These are phyloP conservation scores for Ibycter americanus DNA, from an alignment of 2,797 vertebrate species.

Conservation along the genomic window DNA sequence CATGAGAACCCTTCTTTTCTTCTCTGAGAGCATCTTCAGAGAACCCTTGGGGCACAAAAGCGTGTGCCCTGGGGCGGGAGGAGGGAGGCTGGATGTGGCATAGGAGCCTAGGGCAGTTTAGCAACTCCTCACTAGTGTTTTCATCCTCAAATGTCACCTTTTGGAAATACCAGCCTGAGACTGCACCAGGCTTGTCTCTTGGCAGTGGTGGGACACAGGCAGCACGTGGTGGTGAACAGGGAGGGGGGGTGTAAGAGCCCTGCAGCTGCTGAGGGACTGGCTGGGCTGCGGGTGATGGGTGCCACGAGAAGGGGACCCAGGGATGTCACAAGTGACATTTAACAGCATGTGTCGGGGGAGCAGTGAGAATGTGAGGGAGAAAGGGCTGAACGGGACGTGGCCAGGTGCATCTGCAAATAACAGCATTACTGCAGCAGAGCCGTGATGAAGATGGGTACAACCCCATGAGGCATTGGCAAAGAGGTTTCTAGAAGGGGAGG, in stretches of 20 bases:
- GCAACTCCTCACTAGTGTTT: background rate
- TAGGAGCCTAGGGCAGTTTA: background rate
- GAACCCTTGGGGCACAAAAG: background rate
- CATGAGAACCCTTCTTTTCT: background rate
- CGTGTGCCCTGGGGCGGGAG: no score
- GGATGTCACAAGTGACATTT: rapidly evolving
- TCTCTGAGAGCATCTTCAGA: background rate
- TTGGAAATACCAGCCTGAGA: background rate
- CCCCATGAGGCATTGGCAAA: background rate
- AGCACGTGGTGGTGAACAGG: rapidly evolving
- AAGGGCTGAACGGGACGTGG: background rate
- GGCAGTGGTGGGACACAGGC: rapidly evolving
- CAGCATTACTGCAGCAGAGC: background rate
- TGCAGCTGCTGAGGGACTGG: rapidly evolving
- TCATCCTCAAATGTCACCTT: background rate
- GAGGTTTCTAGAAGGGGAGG: background rate
- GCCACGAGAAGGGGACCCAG: background rate
- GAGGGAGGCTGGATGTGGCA: rapidly evolving
- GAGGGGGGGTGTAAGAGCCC: rapidly evolving
- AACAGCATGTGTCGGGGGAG: background rate
- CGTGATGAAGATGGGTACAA: background rate
- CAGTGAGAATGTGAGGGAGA: background rate
- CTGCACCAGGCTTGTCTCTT: background rate
- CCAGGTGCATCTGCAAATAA: background rate
- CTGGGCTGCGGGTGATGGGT: background rate